Evolutionary conservation across 2,797 vertebrate species (phyloP).

Genomic region (Catharus ustulatus): DNA sequence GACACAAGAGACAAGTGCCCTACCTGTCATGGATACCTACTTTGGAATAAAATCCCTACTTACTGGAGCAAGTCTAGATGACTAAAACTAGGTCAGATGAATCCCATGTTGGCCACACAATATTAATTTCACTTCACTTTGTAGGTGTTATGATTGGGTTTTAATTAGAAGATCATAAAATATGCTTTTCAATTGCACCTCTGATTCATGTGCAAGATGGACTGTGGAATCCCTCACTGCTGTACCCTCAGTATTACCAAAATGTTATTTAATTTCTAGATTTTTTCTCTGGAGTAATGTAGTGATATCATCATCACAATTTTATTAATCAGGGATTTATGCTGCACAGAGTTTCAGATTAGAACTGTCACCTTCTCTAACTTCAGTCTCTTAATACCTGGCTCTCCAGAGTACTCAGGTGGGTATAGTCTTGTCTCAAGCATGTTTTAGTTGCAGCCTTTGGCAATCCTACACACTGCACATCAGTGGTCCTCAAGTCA

Average conservation of each 20-base stretch:
- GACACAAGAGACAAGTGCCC: fast-evolving
- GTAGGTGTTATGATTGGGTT: neutral
- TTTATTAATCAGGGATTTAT: neutral
- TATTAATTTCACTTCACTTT: neutral
- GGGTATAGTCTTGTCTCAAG: neutral
- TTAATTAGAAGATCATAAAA: neutral
- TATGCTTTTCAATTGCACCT: neutral
- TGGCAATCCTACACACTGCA: neutral
- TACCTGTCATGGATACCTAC: neutral
- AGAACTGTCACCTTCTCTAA: neutral
- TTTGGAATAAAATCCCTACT: neutral
- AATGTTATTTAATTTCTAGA: neutral
- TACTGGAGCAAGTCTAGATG: neutral
- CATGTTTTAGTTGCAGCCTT: neutral
- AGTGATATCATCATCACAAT: neutral
- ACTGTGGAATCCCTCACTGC: neutral
- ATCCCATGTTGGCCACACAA: neutral
- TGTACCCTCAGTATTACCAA: neutral
- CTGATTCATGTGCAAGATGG: neutral
- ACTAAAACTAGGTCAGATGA: neutral
- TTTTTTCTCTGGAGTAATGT: neutral
- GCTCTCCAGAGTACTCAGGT: neutral
- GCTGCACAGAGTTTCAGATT: neutral
- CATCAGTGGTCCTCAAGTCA: neutral
- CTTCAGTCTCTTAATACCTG: neutral